Evolutionary conservation across 2,888 invertebrate species (phyloP), one percentile per base, ranked within the genome.

Genomic region (Brenthis ino): DNA sequence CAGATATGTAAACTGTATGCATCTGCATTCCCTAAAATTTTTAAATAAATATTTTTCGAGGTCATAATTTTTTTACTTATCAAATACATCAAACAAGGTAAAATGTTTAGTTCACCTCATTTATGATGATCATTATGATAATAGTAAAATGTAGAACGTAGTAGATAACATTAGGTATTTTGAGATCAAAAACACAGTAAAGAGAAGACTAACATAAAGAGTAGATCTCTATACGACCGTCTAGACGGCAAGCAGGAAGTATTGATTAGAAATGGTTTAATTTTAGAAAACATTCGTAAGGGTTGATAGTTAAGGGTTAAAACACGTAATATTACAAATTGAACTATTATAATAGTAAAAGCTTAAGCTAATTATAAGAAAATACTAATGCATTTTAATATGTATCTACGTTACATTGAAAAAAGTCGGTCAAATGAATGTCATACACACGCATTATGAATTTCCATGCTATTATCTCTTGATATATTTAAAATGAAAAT

Each of bases 211-310:
- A 43, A 69, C 67, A 66, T 64, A 65, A 70, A 64, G 50, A 65
- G 65, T 70, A 76, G 70, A 76, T 79, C 74, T 76, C 75, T 80
- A 82, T 80, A 81, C 74, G 77, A 66, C 80, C 76, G 88, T 88
- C 89, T 89, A 89, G 89, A 89, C 87, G 73, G 78, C 80, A 81
- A 79, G 79, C 72, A 78, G 78, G 75, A 76, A 75, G 75, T 79
- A 89, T 89, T 84, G 89, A 89, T 88, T 85, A 70, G 74, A 63
- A 73, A 73, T 69, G 76, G 79, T 82, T 83, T 87, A 87, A 86
- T 83, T 86, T 87, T 88, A 88, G 87, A 82, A 83, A 80, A 76
- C 77, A 47, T 58, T 33, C 37, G 51, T 28, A 56, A 54, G 55
- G 28, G 57, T 4, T 54, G 48, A 33, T 50, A 28, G 12, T 28